Percentiles rank a stretch among this genome's conserved stretches.
Evolutionary conservation across 1,140 invertebrate species (phyloP).

Genomic region (Lepidurus couesii): DNA sequence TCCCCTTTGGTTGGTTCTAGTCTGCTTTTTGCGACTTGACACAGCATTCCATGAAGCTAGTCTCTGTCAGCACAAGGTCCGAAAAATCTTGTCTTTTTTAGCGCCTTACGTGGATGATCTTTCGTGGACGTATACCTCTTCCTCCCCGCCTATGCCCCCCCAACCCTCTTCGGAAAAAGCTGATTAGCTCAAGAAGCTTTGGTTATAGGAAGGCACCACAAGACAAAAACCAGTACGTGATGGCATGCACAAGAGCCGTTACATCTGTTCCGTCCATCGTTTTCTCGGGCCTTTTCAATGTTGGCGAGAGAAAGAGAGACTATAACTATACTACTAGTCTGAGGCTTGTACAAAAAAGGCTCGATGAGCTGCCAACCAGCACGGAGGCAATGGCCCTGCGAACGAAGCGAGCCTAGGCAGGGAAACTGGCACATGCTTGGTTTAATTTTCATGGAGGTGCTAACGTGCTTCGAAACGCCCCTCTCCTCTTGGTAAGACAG

Average conservation of each 20-base stretch:
- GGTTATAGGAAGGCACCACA: slow-evolving; percentile 18
- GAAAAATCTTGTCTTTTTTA: not conserved
- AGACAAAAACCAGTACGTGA: slow-evolving; percentile 19
- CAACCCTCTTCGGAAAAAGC: not conserved
- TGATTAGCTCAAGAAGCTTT: slow-evolving; percentile 9
- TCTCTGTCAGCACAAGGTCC: not conserved
- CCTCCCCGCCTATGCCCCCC: not conserved
- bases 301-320: not conserved
- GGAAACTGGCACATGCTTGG: slow-evolving; percentile 20
- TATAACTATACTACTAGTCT: slow-evolving; percentile 12
- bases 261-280: slow-evolving; percentile 21
- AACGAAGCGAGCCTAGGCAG: slow-evolving; percentile 13
- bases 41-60: slow-evolving; percentile 1
- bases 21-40: slow-evolving; percentile 5
- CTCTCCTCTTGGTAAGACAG: not conserved
- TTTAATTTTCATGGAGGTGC: slow-evolving; percentile 15
- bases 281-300: slow-evolving; percentile 17
- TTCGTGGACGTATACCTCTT: not conserved
- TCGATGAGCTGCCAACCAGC: slow-evolving; percentile 16
- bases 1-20: not conserved
- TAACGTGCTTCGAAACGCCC: slow-evolving; percentile 13
- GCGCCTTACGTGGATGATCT: slow-evolving; percentile 16
- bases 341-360: slow-evolving; percentile 14
- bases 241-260: slow-evolving; percentile 20
- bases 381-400: slow-evolving; percentile 10